Evolutionary conservation across 2,113 vertebrate species (phyloP).

Genomic region (Lagopus leucura): DNA sequence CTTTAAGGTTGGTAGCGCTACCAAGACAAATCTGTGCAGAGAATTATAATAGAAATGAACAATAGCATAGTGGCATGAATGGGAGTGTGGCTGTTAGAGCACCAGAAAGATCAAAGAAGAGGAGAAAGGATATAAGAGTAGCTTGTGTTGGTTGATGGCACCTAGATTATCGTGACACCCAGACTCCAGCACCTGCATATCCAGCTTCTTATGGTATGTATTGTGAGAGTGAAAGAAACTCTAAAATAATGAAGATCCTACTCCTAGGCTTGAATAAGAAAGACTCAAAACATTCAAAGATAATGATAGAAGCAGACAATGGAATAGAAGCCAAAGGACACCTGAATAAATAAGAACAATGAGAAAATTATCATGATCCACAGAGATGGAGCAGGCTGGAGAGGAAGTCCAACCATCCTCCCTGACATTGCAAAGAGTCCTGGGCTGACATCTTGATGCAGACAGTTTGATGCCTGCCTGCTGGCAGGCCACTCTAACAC

Average conservation of each 20-base stretch:
- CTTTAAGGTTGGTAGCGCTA: not conserved
- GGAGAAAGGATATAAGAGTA: not conserved
- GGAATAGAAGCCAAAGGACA: not conserved
- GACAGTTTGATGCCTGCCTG: not conserved
- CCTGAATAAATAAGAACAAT: not conserved
- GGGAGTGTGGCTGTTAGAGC: not conserved
- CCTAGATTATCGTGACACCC: not conserved
- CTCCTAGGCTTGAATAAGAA: not conserved
- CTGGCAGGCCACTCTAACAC: not conserved
- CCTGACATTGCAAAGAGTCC: not conserved
- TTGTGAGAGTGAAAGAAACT: fast-evolving
- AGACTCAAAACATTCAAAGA: not conserved
- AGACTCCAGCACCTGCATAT: not conserved
- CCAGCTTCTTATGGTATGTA: not conserved
- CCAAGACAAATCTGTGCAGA: not conserved
- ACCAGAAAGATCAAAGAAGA: not conserved
- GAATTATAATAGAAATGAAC: not conserved
- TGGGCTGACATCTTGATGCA: not conserved
- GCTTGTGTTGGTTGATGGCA: not conserved
- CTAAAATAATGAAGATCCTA: not conserved
- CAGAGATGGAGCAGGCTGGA: not conserved
- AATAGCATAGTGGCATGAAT: not conserved
- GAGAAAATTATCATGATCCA: not conserved
- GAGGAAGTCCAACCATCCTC: not conserved
- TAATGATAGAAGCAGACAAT: not conserved